Base-by-base conservation (phyloP, 2,888 invertebrate genomes). In the Aricia artaxerxes region DNA sequence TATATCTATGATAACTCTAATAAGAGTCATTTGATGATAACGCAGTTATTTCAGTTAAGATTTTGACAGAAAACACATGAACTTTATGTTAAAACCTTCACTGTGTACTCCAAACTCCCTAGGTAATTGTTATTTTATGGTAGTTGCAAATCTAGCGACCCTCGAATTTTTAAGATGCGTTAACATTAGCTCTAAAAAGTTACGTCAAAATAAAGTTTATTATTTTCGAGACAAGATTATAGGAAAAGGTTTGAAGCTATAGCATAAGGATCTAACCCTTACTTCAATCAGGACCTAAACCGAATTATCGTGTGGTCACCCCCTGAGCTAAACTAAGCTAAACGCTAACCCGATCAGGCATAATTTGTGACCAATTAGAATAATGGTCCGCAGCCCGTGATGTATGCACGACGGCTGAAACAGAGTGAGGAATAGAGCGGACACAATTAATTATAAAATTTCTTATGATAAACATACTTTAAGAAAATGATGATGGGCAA, bases 331-430 rank as follows among this genome's bases (percentile, higher is more conserved):
- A 91, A 90, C 92, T 88, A 88, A 90, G 89, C 93, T 91, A 91
- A 91, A 90, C 88, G 91, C 90, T 94, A 94, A 94, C 93, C 94
- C 93, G 93, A 94, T 94, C 93, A 91, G 91, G 89, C 92, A 92
- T 93, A 94, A 94, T 94, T 94, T 94, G 94, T 91, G 94, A 92
- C 92, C 94, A 94, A 94, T 94, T 94, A 94, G 94, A 94, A 94
- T 94, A 94, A 94, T 94, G 94, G 94, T 89, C 88, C 85, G 86
- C 87, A 85, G 85, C 84, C 88, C 84, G 92, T 94, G 94, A 94
- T 91, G 94, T 92, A 93, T 93, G 93, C 92, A 91, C 88, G 90
- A 89, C 89, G 89, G 88, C 86, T 86, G 83, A 85, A 81, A 86
- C 80, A 86, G 69, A 0, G 79, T 80, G 73, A 76, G 31, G 61